Evolutionary conservation across 2,113 vertebrate species (phyloP).

Genomic region (Macrotus californicus): DNA sequence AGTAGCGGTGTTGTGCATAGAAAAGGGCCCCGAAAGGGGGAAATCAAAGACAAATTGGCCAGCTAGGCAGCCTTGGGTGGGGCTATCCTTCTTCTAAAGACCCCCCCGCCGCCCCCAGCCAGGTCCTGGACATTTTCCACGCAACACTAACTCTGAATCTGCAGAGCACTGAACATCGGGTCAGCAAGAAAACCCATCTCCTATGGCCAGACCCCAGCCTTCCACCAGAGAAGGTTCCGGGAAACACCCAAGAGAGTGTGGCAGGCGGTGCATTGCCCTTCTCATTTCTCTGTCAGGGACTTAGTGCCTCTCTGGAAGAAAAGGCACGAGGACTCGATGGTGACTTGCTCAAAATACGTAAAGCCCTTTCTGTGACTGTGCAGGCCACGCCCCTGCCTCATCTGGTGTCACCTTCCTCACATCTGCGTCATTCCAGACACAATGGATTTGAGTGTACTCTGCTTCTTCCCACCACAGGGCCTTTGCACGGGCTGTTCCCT

Average conservation of each 20-base stretch:
- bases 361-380: not conserved
- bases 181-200: not conserved
- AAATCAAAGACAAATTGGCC: not conserved
- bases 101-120: no score
- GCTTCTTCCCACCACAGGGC: not conserved
- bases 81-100: not conserved
- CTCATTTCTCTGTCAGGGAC: not conserved
- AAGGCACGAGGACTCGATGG: fast-evolving
- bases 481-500: not conserved
- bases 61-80: not conserved
- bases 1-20: not conserved
- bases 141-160: not conserved
- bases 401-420: not conserved
- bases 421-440: not conserved
- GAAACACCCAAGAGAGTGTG: no score
- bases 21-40: not conserved
- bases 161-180: fast-evolving
- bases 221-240: not conserved
- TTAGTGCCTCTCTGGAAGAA: not conserved
- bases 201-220: not conserved
- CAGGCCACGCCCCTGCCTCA: not conserved
- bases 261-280: no score
- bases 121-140: not conserved
- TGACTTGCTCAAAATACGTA: not conserved
- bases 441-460: fast-evolving